Conservation (phyloP, 2,888 invertebrate species). For the Callyntrura guangdongensis region DNA sequence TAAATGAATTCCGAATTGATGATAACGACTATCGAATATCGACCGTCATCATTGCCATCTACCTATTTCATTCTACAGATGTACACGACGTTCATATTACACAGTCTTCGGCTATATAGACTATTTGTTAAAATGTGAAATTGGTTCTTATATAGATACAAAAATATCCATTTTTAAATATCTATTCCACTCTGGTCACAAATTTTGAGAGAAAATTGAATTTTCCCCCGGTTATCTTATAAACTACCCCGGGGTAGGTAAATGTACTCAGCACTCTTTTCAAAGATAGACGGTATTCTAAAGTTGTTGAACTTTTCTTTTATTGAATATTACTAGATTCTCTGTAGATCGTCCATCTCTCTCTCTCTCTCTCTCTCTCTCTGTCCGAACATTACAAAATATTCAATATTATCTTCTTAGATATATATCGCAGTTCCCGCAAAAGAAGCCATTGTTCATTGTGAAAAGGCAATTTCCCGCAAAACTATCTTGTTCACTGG, state of each 20-base stretch:
- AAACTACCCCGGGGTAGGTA: too few species aligned
- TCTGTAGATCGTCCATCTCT: background rate
- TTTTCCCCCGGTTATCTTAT: background rate
- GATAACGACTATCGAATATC: too few species aligned
- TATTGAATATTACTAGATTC: background rate
- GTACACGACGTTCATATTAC: too few species aligned
- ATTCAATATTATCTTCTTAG: background rate
- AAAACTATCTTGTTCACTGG: slow-evolving; percentile 32
- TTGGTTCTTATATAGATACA: too few species aligned
- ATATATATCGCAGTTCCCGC: background rate
- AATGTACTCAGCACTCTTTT: background rate
- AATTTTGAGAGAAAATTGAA: slow-evolving; percentile 22
- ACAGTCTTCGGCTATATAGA: too few species aligned
- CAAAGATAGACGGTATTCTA: background rate
- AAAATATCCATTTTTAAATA: too few species aligned
- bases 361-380: too few species aligned
- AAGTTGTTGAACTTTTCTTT: slow-evolving; percentile 11
- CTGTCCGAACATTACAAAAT: background rate
- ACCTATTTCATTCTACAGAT: too few species aligned
- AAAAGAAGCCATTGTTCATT: slow-evolving; percentile 19
- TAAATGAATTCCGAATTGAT: too few species aligned
- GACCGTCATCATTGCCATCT: too few species aligned
- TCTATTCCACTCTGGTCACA: background rate
- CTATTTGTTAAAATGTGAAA: too few species aligned
- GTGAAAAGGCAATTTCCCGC: slow-evolving; percentile 32